Conservation (phyloP, 2,888 invertebrate species). For the Netelia melanura region DNA sequence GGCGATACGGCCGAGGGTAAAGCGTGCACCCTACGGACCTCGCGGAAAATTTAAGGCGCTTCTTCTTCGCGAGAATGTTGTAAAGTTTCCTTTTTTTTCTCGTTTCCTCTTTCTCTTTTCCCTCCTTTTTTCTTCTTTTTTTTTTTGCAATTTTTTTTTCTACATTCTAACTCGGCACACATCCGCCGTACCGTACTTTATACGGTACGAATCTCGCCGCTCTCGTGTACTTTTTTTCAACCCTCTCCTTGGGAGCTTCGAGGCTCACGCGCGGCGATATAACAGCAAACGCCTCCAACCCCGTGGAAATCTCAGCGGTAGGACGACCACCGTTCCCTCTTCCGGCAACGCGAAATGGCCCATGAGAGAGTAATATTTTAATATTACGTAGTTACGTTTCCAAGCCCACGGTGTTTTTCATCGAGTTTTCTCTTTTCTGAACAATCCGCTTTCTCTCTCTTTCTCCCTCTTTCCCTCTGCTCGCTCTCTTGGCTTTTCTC, state of each 20-base stretch:
- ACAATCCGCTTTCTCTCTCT: background rate
- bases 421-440: slow-evolving; percentile 25
- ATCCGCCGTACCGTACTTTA: slow-evolving; percentile 1
- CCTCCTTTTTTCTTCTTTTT: background rate
- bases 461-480: background rate
- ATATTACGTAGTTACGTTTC: slow-evolving; percentile 63
- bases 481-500: slow-evolving; percentile 16
- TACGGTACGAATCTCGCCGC: slow-evolving; percentile 33
- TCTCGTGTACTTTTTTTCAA: slow-evolving; percentile 40
- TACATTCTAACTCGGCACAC: background rate
- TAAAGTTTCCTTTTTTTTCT: slow-evolving; percentile 14
- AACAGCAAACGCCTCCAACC: slow-evolving; percentile 20
- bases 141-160: slow-evolving; percentile 8
- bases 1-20: background rate
- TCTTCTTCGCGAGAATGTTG: slow-evolving; percentile 29
- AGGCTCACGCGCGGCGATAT: slow-evolving; percentile 5
- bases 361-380: slow-evolving; percentile 67
- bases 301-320: slow-evolving; percentile 38
- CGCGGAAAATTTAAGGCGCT: slow-evolving; percentile 54
- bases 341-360: slow-evolving; percentile 53
- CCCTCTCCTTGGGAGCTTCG: slow-evolving; percentile 36
- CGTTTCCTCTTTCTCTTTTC: no score
- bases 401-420: slow-evolving; percentile 57
- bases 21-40: slow-evolving; percentile 27
- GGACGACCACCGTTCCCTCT: background rate